These are phyloP conservation scores for Dyspetes luteomarginatus DNA, from an alignment of 2,888 invertebrate species.

Conservation along the genomic window DNA sequence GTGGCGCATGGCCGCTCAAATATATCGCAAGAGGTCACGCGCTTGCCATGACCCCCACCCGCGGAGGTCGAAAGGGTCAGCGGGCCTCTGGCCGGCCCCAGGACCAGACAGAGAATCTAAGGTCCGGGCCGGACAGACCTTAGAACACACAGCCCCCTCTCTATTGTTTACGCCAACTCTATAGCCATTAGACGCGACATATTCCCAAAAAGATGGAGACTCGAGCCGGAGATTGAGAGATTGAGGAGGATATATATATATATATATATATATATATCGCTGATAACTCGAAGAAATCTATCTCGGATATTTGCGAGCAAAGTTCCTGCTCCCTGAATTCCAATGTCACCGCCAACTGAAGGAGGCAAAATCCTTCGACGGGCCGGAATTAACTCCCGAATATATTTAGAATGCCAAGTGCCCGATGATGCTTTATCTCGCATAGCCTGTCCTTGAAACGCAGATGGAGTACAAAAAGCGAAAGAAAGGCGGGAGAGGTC, in stretches of 20 bases:
- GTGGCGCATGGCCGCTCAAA: too few relatives aligned
- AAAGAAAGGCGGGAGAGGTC: background rate
- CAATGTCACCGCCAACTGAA: conserved; percentile 13
- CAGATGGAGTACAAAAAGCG: background rate
- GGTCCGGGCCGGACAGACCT: too few relatives aligned
- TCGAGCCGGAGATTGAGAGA: too few relatives aligned
- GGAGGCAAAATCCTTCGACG: background rate
- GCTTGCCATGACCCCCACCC: background rate
- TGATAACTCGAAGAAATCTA: conserved; percentile 12
- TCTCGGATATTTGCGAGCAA: conserved; percentile 1
- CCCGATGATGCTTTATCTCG: conserved; percentile 25
- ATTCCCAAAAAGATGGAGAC: too few relatives aligned
- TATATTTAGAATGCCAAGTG: conserved; percentile 47
- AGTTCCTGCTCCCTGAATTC: conserved; percentile 32
- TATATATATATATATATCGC: conserved; percentile 7
- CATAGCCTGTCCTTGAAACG: conserved; percentile 8
- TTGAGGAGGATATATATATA: too few relatives aligned
- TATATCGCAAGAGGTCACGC: background rate
- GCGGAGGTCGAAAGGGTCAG: too few relatives aligned
- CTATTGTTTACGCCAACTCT: too few relatives aligned
- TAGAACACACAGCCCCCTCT: too few relatives aligned
- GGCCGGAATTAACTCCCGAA: background rate
- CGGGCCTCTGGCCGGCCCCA: too few relatives aligned
- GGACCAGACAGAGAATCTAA: too few relatives aligned
- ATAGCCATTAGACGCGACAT: too few relatives aligned